Evolutionary conservation across 2,113 vertebrate genomes (phyloP), one percentile per base, ranked within the genome.

Genomic region (Aythya baeri): DNA sequence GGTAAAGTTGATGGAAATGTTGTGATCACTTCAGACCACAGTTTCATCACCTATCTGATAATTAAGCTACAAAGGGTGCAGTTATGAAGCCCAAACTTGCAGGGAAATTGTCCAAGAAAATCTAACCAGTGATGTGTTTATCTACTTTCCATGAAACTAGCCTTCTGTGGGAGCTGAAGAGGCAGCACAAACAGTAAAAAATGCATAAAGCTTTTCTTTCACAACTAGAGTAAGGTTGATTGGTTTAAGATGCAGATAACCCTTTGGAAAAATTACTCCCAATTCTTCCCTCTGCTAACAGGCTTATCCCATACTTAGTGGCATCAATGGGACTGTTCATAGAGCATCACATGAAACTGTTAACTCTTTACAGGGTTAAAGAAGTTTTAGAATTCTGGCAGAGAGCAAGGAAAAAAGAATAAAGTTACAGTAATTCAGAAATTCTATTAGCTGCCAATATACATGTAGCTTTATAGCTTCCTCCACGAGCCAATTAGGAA

Each of bases 311-410:
- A 89, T 66, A 5, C 67, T 58, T 55, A 62, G 76, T 82, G 78
- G 92, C 93, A 93, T 84, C 71, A 94, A 41, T 55, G 50, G 75
- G 38, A 89, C n/a, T 91, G 89, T 86, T 96, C 89, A 85, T 74
- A 95, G 54, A 95, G 50, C 71, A 71, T 88, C 75, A 85, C 67
- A 85, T 91, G 73, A 85, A 95, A 91, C 79, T 25, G 20, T 58
- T 41, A 87, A 91, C 62, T 94, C 81, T 87, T 79, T 41, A 54
- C 22, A 85, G 41, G 27, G 67, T 89, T 83, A 91, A 84, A 29
- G 77, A 88, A 43, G 52, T 92, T 72, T 7, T 6, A 91, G 63
- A 90, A 83, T 29, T 91, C 59, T 83, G 17, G 36, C 44, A 58
- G 18, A 57, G 57, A 78, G 38, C 50, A 83, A 94, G 44, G 71